These are phyloP conservation scores for Pyrrhosoma nymphula DNA, from an alignment of 2,888 invertebrate species.

Conservation along the genomic window DNA sequence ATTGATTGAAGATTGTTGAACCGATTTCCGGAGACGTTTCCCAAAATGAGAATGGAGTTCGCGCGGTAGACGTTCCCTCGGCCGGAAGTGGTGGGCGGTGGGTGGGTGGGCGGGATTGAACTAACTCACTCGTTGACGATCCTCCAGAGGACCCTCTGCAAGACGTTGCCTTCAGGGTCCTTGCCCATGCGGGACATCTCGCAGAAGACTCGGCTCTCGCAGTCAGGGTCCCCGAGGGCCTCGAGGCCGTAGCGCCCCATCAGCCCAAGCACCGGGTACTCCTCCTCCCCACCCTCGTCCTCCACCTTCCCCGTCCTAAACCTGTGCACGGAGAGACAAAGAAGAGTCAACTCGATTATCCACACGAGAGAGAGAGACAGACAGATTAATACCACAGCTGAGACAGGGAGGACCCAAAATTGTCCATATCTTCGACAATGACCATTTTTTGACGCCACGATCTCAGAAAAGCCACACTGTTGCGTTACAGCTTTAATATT, in stretches of 20 bases:
- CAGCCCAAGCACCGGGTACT: conserved; percentile 75
- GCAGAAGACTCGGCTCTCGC: conserved; percentile 76
- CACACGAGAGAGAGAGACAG: no score
- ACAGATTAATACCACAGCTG: no score
- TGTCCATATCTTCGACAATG: no score
- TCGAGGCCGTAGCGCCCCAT: conserved; percentile 75
- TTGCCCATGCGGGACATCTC: conserved; percentile 73
- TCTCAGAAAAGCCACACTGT: no score
- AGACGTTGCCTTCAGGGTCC: conserved; percentile 69
- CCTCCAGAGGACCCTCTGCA: conserved; percentile 73
- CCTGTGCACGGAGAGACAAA: background rate
- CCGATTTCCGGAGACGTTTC: no score
- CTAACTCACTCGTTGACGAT: conserved; percentile 74
- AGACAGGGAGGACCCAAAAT: no score
- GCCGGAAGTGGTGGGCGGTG: no score
- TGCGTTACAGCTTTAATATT: no score
- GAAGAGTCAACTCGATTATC: background rate
- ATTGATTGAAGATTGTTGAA: no score
- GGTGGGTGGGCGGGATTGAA: background rate
- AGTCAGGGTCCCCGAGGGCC: conserved; percentile 72
- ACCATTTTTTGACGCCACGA: no score
- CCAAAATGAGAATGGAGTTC: no score
- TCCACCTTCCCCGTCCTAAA: background rate
- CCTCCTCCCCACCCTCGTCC: background rate
- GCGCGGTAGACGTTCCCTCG: no score